Evolutionary conservation across 1,140 invertebrate genomes (phyloP), one percentile per base, ranked within the genome.

Genomic region (Sycophila sp.): DNA sequence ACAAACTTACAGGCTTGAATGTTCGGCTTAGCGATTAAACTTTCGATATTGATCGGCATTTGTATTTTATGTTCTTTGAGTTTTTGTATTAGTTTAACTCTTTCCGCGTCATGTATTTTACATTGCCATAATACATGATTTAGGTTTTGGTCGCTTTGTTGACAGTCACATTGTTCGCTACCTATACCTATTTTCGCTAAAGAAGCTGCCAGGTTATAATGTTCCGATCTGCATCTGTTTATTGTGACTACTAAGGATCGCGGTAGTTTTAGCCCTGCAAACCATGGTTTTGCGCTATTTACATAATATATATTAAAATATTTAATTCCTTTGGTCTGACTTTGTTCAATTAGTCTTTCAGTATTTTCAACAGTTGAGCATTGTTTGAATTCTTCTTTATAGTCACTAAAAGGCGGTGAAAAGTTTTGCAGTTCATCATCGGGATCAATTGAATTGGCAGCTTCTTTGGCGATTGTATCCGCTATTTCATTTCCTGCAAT

Each of bases 121-220:
- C 66, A 73, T 26, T 68, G 42, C 56, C 47, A 68, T 6, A 73
- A 26, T 10, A 73, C 65, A 19, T 73, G 64, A 28, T 73, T 49
- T 2, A 72, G 47, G 56, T 67, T 55, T 62, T 72, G 55, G 22
- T 51, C 19, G 5, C 34, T 22, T 1, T 30, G 3, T 1, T 49
- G 32, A 51, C 70, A 67, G 5, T 38, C 5, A 51, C 70, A 72
- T 13, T 22, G 19, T n/a, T 15, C 19, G 0, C 30, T 2, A 0
- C 45, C 47, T 17, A 73, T 13, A 32, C 45, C 38, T 47, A 49
- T 62, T 5, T 59, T 40, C 4, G 34, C 10, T 2, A 73, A 36
- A 19, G 56, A 63, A 10, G 51, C 28, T 8, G 30, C 24, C 2
- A 73, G 51, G 40, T 68, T 22, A 51, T 73, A 73, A 32, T 73